Base-by-base conservation (phyloP, 2,888 invertebrate species). In the Drosophila anomelani region DNA sequence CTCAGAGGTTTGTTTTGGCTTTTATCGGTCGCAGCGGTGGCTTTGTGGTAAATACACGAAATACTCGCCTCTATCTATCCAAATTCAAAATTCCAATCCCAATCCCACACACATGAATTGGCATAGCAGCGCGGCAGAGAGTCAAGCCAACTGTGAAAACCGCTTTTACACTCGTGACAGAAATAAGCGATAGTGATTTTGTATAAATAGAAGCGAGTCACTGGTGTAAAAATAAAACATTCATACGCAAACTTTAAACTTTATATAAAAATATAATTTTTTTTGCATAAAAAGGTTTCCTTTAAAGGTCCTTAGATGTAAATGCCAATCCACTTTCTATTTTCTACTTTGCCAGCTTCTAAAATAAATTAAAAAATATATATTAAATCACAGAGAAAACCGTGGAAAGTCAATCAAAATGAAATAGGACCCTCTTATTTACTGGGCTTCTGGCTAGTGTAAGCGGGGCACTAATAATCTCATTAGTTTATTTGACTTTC, bases 1-100 rank as follows among this genome's bases (percentile, higher is more conserved):
- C 85, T 87, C 79, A 63, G 69, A 75, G 89, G 76, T 83, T 83
- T 83, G 76, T 89, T 75, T 84, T 89, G 77, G 89, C 83, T 89
- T 83, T 89, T 81, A 84, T 85, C 82, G 77, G 88, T 75, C 79
- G 82, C 79, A 43, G 77, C 32, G 73, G 79, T 62, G 68, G 89
- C 76, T 86, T 88, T 88, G 82, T 62, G 89, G 89, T 72, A 47
- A 81, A 71, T 84, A 78, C 88, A 80, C 72, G 68, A 72, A 69
- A 85, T 77, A 36, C 23, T 36, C 34, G 15, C 34, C 8, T 51
- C 34, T 51, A 79, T 79, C 74, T 77, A 74, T 77, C 71, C 57
- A 71, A 67, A 58, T 73, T 43, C 74, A 55, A 71, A 74, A 58
- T 73, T 39, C 75, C 72, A 73, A 47, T 49, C 15, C 34, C 34